These are phyloP conservation scores for Yoshiicerus persimilis DNA, from an alignment of 1,140 invertebrate genomes.

Conservation along the genomic window DNA sequence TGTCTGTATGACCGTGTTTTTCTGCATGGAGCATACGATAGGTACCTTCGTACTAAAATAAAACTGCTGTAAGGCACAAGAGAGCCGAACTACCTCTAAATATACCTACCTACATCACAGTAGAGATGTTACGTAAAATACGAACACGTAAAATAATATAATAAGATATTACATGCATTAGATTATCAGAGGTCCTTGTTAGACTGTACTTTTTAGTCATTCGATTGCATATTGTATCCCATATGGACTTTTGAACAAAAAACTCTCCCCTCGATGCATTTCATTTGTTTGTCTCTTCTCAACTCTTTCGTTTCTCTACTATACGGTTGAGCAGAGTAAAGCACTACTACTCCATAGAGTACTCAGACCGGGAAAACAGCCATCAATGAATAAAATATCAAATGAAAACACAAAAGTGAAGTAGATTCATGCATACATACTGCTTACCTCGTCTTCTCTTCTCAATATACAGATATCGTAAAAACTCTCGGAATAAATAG, in stretches of 20 bases:
- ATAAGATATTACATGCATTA: conserved; percentile 3
- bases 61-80: neutral
- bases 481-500: neutral
- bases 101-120: neutral
- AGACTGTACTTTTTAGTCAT: neutral
- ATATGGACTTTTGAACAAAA: conserved; percentile 18
- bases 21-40: neutral
- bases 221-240: neutral
- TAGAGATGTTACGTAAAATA: neutral
- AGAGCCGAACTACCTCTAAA: neutral
- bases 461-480: conserved; percentile 8
- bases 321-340: neutral
- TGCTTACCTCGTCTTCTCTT: neutral
- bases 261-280: conserved; percentile 21
- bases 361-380: neutral
- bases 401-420: conserved; percentile 17
- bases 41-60: neutral
- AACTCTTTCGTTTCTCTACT: neutral
- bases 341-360: neutral
- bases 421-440: neutral
- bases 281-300: conserved; percentile 11
- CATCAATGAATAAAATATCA: conserved; percentile 23
- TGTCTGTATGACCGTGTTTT: conserved; percentile 25
- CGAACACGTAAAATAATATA: neutral
- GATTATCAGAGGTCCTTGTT: neutral